Evolutionary conservation across 2,797 vertebrate species (phyloP), one percentile per base, ranked within the genome.

Genomic region (Molossus molossus): DNA sequence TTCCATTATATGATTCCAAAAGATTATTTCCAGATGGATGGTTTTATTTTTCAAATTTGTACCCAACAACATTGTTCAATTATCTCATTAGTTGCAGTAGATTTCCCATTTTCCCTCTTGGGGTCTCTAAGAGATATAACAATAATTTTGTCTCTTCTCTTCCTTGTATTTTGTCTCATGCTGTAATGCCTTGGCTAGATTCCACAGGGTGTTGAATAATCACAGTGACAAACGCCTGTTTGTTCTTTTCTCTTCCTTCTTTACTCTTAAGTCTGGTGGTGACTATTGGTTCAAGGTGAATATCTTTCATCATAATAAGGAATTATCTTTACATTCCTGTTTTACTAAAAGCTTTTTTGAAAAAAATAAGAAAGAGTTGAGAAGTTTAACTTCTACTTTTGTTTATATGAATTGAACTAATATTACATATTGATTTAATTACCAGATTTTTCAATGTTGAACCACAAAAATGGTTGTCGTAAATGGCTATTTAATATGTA

Each of bases 11-110:
- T 86, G 57, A 70, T 92, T 90, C 85, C 17, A 23, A 90, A 58
- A 21, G 84, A 65, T 58, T 94, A 84, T 92, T 96, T 93, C 17
- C 45, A 91, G 50, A n/a, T 57, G 87, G 20, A 27, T 85, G 11
- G 40, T 70, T 87, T 58, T 90, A 83, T 90, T 90, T 87, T 87
- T 60, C 48, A 87, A n/a, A 53, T 87, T 81, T 80, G 17, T 69
- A 33, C 69, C 57, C 27, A 95, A 12, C 7, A 17, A 57, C 13
- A 88, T 53, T 73, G 45, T 29, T 67, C 12, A 25, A 27, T 11
- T 55, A 57, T 94, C 45, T 82, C 72, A 53, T 87, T 88, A 87
- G 29, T 73, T 76, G 53, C 29, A 75, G 9, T 29, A 84, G 18
- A 72, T 83, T 92, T 95, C 87, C 20, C 53, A 1, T 57, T 96